Conservation (phyloP, 1,140 invertebrate species). For the Bombus waltoni region DNA sequence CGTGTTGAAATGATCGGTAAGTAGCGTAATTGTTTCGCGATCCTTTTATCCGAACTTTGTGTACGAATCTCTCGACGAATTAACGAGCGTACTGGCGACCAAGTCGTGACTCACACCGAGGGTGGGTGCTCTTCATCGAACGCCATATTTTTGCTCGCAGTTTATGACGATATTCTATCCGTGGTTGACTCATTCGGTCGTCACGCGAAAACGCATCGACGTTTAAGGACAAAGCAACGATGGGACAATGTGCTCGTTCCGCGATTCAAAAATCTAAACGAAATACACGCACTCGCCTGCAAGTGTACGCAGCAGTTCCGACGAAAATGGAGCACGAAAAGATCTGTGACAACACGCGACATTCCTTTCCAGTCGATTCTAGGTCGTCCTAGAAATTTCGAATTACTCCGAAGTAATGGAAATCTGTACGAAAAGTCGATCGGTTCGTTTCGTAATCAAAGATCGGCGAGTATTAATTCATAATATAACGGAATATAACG, state of each 20-base stretch:
- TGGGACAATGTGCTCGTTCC: not conserved
- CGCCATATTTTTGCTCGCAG: not conserved
- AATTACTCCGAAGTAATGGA: not conserved
- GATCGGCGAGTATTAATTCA: not conserved
- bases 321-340: conserved; percentile 3
- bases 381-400: not conserved
- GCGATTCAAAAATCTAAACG: not conserved
- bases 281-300: not conserved
- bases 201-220: not conserved
- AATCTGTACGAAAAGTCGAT: not conserved
- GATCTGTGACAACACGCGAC: not conserved
- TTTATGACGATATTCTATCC: conserved; percentile 15
- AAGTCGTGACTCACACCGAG: conserved; percentile 16
- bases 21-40: conserved; percentile 13
- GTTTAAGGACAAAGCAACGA: not conserved
- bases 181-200: conserved; percentile 12
- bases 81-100: not conserved
- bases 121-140: conserved; percentile 16
- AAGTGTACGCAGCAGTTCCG: no score
- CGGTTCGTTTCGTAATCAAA: not conserved
- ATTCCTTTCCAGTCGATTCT: not conserved
- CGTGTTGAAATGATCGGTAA: not conserved
- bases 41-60: not conserved
- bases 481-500: not conserved
- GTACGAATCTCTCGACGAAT: not conserved